Evolutionary conservation across 2,797 vertebrate species (phyloP).

Genomic region (Novumbra hubbsi): DNA sequence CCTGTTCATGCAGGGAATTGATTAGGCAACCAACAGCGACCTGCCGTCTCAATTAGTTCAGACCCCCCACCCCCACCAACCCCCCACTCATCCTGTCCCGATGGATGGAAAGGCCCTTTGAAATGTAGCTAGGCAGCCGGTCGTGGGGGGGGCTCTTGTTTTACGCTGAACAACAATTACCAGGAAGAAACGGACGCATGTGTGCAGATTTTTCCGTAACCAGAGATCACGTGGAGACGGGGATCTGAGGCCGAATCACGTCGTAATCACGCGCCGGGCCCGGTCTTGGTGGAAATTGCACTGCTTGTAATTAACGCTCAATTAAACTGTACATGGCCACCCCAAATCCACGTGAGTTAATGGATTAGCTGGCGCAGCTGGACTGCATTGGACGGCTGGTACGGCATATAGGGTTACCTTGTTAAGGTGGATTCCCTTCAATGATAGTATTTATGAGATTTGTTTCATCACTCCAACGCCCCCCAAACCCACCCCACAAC

Average conservation of each 20-base stretch:
- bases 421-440: conserved; percentile 61
- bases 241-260: conserved; percentile 27
- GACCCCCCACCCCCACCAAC: background rate
- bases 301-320: conserved; percentile 73
- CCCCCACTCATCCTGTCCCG: background rate
- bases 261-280: conserved; percentile 48
- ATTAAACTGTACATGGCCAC: conserved; percentile 64
- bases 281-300: conserved; percentile 52
- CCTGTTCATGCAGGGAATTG: background rate
- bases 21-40: background rate
- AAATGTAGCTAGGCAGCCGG: background rate
- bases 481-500: background rate
- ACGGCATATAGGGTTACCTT: conserved; percentile 64
- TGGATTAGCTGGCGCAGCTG: conserved; percentile 72
- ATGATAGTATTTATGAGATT: conserved; percentile 68
- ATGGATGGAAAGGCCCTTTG: background rate
- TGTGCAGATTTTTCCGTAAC: conserved; percentile 5
- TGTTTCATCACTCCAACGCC: conserved; percentile 46
- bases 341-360: conserved; percentile 68
- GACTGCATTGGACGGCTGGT: conserved; percentile 59
- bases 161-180: conserved; percentile 7
- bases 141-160: background rate
- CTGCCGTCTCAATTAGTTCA: background rate
- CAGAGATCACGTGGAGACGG: conserved; percentile 25
- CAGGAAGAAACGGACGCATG: conserved; percentile 10